phyloP scores from a whole-genome alignment of 1,140 invertebrate genomes.

The Aphaenogaster ashmeadi region DNA sequence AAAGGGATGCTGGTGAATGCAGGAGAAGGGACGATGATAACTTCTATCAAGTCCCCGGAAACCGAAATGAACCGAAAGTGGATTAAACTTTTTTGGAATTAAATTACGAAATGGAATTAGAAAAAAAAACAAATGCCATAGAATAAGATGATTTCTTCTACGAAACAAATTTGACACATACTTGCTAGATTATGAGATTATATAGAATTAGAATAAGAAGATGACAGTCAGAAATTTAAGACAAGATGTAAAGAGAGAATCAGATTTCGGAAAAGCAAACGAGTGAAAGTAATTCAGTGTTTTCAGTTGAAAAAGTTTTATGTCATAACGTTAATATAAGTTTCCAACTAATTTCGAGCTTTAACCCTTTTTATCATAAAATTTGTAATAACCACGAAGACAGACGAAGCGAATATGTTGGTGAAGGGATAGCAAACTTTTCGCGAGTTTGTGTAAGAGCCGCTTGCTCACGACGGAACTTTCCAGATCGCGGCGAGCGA shows the following conservation, averaged over 20 bases:
- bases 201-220: not conserved
- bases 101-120: not conserved
- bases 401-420: conserved; percentile 25
- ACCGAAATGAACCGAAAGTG: conserved; percentile 1
- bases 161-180: not conserved
- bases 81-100: not conserved
- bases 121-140: not conserved
- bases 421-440: conserved; percentile 61
- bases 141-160: not conserved
- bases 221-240: not conserved
- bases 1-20: conserved; percentile 34
- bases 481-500: conserved; percentile 67
- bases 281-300: conserved; percentile 4
- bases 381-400: conserved; percentile 52
- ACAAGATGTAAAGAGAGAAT: not conserved
- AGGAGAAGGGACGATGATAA: not conserved
- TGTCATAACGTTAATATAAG: not conserved
- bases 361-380: conserved; percentile 64
- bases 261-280: not conserved
- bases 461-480: conserved; percentile 54
- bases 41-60: conserved; percentile 4
- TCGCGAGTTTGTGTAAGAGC: conserved; percentile 29
- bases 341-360: conserved; percentile 64
- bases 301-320: conserved; percentile 19
- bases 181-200: not conserved